phyloP scores from a whole-genome alignment of 2,113 vertebrate species.

The Erythrocebus patas region DNA sequence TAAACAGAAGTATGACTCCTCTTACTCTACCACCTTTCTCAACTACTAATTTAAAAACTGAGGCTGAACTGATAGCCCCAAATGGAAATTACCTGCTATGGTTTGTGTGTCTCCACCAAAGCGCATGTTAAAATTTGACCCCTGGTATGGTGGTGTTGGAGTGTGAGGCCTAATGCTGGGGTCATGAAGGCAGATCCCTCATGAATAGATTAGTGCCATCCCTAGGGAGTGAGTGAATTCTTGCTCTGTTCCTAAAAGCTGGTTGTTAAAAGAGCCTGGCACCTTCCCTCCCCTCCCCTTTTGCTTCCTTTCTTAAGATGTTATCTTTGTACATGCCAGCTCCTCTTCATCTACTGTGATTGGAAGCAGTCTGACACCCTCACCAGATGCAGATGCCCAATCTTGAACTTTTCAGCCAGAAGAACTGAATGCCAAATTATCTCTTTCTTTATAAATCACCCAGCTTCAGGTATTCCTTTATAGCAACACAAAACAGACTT shows the following conservation, averaged over 20 bases:
- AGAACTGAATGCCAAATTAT: too few relatives aligned
- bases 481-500: not conserved
- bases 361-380: too few relatives aligned
- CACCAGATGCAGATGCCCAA: too few relatives aligned
- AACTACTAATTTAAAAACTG: not conserved
- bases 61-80: not conserved
- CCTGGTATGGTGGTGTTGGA: not conserved
- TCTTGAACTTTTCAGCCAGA: too few relatives aligned
- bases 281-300: not conserved
- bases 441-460: too few relatives aligned
- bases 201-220: not conserved
- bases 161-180: too few relatives aligned
- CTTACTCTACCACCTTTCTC: not conserved
- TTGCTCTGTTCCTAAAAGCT: not conserved
- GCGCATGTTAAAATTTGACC: not conserved
- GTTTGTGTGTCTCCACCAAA: not conserved
- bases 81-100: not conserved
- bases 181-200: not conserved
- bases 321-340: too few relatives aligned
- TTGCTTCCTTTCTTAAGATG: not conserved
- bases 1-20: not conserved
- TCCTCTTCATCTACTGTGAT: too few relatives aligned
- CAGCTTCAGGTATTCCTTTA: not conserved
- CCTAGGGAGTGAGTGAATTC: not conserved
- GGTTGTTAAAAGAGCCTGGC: not conserved